These are phyloP conservation scores for Cochlearius cochlearius DNA, from an alignment of 2,113 vertebrate genomes.

Conservation along the genomic window DNA sequence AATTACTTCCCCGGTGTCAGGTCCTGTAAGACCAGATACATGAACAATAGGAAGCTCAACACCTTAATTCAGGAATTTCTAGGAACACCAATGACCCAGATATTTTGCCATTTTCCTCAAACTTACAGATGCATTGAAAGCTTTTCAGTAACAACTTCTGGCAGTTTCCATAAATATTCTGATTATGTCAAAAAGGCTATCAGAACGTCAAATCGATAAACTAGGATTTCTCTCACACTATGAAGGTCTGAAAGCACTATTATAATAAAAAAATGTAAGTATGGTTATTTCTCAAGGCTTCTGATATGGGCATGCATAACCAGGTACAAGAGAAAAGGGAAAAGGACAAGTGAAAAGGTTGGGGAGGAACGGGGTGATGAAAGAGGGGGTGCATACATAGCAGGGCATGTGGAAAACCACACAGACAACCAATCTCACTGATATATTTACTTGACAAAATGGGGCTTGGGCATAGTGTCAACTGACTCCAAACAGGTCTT, in stretches of 20 bases:
- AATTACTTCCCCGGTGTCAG: not conserved
- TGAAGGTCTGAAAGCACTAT: not conserved
- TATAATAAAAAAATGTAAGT: not conserved
- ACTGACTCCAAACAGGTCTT: not conserved
- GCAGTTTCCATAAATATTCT: not conserved
- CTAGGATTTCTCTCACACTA: not conserved
- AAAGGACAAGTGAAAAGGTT: not conserved
- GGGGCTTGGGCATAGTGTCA: not conserved
- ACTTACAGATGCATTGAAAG: not conserved
- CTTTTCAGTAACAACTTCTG: not conserved
- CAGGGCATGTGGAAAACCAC: not conserved
- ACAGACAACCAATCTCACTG: not conserved
- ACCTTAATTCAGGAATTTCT: not conserved
- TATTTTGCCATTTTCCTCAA: not conserved
- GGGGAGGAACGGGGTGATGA: not conserved
- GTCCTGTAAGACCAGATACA: not conserved
- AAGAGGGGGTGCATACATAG: accelerated
- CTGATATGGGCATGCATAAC: not conserved
- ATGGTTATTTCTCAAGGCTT: not conserved
- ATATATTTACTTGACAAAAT: not conserved
- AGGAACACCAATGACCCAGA: not conserved
- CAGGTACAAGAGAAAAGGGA: not conserved
- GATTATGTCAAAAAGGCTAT: not conserved
- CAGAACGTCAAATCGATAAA: not conserved
- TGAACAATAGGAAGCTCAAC: not conserved